Base-by-base conservation (phyloP, 2,797 vertebrate genomes). In the Phalanger gymnotis region DNA sequence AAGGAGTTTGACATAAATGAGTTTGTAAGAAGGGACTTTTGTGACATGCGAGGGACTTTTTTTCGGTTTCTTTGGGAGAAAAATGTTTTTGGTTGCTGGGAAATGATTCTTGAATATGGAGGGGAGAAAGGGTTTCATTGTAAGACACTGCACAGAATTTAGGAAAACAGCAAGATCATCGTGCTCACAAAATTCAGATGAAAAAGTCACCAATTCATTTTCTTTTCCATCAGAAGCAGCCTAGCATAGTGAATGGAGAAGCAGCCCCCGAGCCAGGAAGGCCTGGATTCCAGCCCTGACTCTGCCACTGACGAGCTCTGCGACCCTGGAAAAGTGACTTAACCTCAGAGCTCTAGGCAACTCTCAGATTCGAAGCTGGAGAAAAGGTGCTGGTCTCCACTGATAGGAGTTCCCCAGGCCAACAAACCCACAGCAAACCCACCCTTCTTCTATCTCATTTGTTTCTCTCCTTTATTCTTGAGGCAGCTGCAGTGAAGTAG, bases 131-230 rank as follows among this genome's bases (percentile, higher is more conserved):
- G 90, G 90, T 94, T 73, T n/a, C 55, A 58, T 56, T 81, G 54
- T 40, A 93, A 91, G 81, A 57, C 4, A 54, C n/a, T 90, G 81
- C 0, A 30, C 66, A 90, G 58, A 7, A 34, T 51, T 14, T 19
- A 73, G 90, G 89, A n/a, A 57, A 25, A 31, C 11, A 91, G 30
- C 16, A n/a, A 4, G 52, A 81, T 52, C 16, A 40, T 61, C 87
- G 0, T 12, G 31, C 55, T 92, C 56, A 81, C 93, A 52, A 90
- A 89, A 61, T 90, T 54, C 90, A 53, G 53, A 90, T 55, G 94
- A 95, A 94, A 94, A 95, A 90, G 93, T 94, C 93, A 94, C 95
- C 94, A 56, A 93, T 90, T 89, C 90, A 89, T 93, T 91, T 92
- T 58, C 22, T 47, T 87, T 51, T 25, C 73, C 73, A 47, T 87